Base-by-base conservation (phyloP, 2,888 invertebrate species). In the Idaea aversata region DNA sequence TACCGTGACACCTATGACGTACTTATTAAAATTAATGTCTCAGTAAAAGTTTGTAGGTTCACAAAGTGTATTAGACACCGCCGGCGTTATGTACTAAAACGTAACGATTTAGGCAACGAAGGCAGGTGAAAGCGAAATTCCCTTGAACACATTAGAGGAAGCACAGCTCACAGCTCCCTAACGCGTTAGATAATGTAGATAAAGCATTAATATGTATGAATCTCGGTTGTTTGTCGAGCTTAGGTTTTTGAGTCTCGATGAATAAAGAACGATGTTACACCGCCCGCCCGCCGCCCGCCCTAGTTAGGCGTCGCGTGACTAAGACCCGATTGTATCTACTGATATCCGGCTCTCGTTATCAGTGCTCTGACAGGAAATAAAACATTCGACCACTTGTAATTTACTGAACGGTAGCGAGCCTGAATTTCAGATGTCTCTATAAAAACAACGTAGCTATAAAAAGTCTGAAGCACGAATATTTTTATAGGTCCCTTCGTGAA, bases 121-220 rank as follows among this genome's bases (percentile, higher is more conserved):
- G 82, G 79, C 83, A 85, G 83, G 82, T 85, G 82, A 82, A 82
- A 85, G 81, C 82, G 81, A 80, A 85, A 83, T 82, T 83, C 83
- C 84, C 85, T 77, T 80, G 84, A 87, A 88, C 84, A 88, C 88
- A 87, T 86, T 87, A 87, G 84, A 82, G 80, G 80, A 79, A 77
- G 80, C 82, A 82, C 82, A 79, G 79, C 81, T 85, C 82, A 82
- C 82, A 79, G 79, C 81, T 85, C 82, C 77, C 78, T 75, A 72
- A 80, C 79, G 82, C 80, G 81, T 83, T 84, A 81, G 86, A 84
- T 81, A 87, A 88, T 86, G 90, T 87, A 86, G 85, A 88, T 87
- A 88, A 87, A 85, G 83, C 87, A 91, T 91, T 87, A 91, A 91
- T 90, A 91, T 91, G 91, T 88, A 91, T 91, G 90, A 91, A 84